These are phyloP conservation scores for Corythoichthys haematopterus DNA, from an alignment of 2,113 vertebrate species.

Conservation along the genomic window DNA sequence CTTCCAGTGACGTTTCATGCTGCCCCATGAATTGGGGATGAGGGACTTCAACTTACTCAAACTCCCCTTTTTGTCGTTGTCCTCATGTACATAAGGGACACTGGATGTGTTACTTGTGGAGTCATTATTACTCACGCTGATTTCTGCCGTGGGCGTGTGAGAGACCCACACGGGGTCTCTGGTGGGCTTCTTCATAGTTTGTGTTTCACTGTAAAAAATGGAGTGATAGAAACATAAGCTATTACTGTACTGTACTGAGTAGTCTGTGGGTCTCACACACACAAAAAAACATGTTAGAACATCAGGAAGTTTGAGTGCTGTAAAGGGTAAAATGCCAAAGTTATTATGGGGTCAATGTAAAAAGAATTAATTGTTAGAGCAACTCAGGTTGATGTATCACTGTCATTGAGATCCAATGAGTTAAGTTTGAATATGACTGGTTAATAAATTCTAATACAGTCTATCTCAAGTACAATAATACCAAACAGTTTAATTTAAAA, in stretches of 20 bases:
- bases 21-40: slow-evolving; percentile 59
- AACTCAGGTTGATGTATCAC: too few relatives aligned
- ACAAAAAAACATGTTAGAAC: too few relatives aligned
- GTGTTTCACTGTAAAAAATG: slow-evolving; percentile 13
- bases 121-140: slow-evolving; percentile 17
- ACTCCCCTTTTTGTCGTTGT: slow-evolving; percentile 14
- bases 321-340: too few relatives aligned
- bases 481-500: not conserved
- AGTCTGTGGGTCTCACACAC: too few relatives aligned
- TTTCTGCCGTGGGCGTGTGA: slow-evolving; percentile 41
- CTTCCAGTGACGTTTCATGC: slow-evolving; percentile 36
- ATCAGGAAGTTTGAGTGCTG: too few relatives aligned
- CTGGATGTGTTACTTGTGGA: slow-evolving; percentile 29
- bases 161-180: slow-evolving; percentile 52
- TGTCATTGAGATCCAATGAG: too few relatives aligned
- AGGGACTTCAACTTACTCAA: slow-evolving; percentile 46
- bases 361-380: too few relatives aligned
- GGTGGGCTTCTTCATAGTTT: slow-evolving; percentile 46
- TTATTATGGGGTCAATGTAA: too few relatives aligned
- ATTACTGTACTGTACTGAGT: not conserved
- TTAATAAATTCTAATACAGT: too few relatives aligned
- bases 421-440: too few relatives aligned
- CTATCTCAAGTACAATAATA: too few relatives aligned
- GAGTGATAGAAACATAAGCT: not conserved
- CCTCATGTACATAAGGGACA: slow-evolving; percentile 15